Evolutionary conservation across 2,113 vertebrate genomes (phyloP), one percentile per base, ranked within the genome.

Genomic region (Burhinus oedicnemus): DNA sequence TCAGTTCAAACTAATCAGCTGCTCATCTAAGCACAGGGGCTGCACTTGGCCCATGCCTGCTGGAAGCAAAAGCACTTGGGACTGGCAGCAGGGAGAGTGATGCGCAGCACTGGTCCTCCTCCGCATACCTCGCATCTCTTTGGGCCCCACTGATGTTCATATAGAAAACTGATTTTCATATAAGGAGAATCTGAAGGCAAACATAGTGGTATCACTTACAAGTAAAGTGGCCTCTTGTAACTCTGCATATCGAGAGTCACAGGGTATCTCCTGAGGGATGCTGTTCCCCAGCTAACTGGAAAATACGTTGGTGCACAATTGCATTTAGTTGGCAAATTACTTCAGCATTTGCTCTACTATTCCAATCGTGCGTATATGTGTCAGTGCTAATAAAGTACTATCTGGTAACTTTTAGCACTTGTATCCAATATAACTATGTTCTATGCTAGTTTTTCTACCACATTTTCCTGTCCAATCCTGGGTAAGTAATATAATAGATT

Each of bases 151-250:
- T 51, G 64, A 42, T 11, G 13, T 58, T 72, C 25, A 11, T 27
- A 54, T 36, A 68, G 36, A 64, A 22, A 71, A 26, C 7, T 26
- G 13, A 26, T 47, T 45, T 61, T 77, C 66, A 57, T 1, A 25
- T 4, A 34, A 38, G 42, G 27, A 84, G 8, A 70, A 62, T 42
- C 0, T 21, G 23, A 87, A 82, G 32, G 75, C 27, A 66, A 61
- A 77, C 21, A 12, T 0, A 34, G 15, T 19, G 30, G 30, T 66
- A 34, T 32, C 2, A 0, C 34, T 75, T 42, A 0, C 12, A 66
- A 74, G 36, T 21, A 21, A 68, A 47, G 40, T 8, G 34, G 38
- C 34, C 19, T 78, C 77, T 51, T 51, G 70, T 1, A 71, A 3
- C 29, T 54, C 44, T 38, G 51, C 60, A 62, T 12, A 15, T 7